These are phyloP conservation scores for Lucifuga dentata DNA, from an alignment of 2,113 vertebrate genomes.

Conservation along the genomic window DNA sequence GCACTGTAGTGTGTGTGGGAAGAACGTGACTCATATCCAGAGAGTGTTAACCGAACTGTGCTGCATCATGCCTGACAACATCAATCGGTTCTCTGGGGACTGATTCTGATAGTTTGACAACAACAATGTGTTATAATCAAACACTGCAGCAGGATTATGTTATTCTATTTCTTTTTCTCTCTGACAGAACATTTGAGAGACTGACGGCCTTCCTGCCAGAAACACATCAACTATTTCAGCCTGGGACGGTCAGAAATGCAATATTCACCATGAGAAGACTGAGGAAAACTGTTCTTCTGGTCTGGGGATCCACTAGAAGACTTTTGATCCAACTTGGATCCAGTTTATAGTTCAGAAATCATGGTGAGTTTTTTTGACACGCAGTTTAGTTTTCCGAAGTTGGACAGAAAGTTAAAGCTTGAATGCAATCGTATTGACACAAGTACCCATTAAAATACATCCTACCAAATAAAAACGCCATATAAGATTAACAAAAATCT, in stretches of 20 bases:
- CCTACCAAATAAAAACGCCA: neutral
- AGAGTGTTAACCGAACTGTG: constrained; percentile 56
- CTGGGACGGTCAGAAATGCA: constrained; percentile 13
- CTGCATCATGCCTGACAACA: constrained; percentile 73
- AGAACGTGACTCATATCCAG: constrained; percentile 73
- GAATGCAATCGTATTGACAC: constrained; percentile 6
- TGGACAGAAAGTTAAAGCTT: constrained; percentile 2
- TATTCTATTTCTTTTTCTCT: constrained; percentile 2
- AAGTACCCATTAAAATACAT: constrained; percentile 18
- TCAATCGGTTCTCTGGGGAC: constrained; percentile 37
- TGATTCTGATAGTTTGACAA: constrained; percentile 60
- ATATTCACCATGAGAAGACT: neutral
- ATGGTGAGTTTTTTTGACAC: constrained; percentile 6
- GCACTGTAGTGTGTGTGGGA: constrained; percentile 63
- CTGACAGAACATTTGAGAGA: constrained; percentile 9
- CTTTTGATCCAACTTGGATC: constrained; percentile 12
- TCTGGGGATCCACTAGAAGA: neutral
- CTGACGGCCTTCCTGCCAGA: constrained; percentile 15
- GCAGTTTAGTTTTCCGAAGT: constrained; percentile 5
- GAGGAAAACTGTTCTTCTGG: neutral
- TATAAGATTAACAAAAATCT: constrained; percentile 11
- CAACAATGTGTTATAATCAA: constrained; percentile 42
- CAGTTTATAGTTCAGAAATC: constrained; percentile 10
- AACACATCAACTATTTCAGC: neutral
- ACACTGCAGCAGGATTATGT: constrained; percentile 18